These are phyloP conservation scores for Chaetura pelagica DNA, from an alignment of 2,113 vertebrate genomes.

Conservation along the genomic window DNA sequence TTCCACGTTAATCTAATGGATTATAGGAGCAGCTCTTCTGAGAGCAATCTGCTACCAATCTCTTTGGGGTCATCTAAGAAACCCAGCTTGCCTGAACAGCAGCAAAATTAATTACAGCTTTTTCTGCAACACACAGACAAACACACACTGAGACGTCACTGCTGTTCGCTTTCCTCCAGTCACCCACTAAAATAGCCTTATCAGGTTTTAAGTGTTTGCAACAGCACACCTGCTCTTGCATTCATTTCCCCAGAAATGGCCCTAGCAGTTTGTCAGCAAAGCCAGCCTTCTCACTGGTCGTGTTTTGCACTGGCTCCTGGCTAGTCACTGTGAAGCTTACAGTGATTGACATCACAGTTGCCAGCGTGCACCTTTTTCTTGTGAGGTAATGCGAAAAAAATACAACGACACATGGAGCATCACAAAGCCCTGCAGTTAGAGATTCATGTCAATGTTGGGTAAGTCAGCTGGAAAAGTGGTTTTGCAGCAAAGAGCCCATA, in stretches of 20 bases:
- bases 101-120: not conserved
- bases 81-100: not conserved
- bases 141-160: not conserved
- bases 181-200: not conserved
- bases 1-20: not conserved
- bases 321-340: not conserved
- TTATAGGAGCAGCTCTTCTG: not conserved
- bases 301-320: not conserved
- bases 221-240: not conserved
- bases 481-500: not conserved
- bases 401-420: fast-evolving
- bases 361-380: not conserved
- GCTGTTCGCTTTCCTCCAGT: not conserved
- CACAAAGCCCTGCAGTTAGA: not conserved
- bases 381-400: not conserved
- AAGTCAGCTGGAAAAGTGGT: not conserved
- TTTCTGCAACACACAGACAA: not conserved
- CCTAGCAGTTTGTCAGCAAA: not conserved
- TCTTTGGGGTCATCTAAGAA: not conserved
- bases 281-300: not conserved
- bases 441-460: not conserved
- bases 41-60: not conserved
- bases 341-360: not conserved
- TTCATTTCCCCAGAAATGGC: not conserved
- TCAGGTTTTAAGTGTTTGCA: not conserved